phyloP scores from a whole-genome alignment of 2,113 vertebrate species.

The Miniopterus natalensis region DNA sequence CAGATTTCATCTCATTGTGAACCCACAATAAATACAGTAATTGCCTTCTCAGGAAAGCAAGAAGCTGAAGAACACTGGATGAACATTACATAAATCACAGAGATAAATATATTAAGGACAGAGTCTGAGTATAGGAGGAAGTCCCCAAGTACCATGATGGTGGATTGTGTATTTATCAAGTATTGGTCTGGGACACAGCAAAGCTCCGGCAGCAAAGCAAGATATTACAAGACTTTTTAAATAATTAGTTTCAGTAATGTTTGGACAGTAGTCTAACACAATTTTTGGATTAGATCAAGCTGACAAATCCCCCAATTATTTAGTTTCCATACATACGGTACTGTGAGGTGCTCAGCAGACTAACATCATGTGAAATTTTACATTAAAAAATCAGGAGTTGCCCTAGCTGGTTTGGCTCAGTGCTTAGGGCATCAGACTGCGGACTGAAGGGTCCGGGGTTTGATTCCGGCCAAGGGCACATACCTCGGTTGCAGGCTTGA shows the following conservation, averaged over 20 bases:
- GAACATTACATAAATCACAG: neutral
- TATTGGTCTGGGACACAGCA: neutral
- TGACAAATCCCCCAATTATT: slow-evolving; percentile 60
- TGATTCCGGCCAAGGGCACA: too few relatives aligned
- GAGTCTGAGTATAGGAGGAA: neutral
- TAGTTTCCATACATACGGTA: neutral
- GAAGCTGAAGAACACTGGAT: neutral
- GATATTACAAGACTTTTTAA: neutral
- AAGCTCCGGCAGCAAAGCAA: neutral
- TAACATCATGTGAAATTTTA: slow-evolving; percentile 66
- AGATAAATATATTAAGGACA: neutral
- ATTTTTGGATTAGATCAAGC: slow-evolving; percentile 61
- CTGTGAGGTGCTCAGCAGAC: neutral
- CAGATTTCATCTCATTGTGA: neutral
- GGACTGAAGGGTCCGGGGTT: too few relatives aligned
- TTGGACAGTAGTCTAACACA: slow-evolving; percentile 26
- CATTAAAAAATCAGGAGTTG: slow-evolving; percentile 42
- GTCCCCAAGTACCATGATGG: too few relatives aligned
- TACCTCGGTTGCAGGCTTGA: too few relatives aligned
- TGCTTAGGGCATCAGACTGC: too few relatives aligned
- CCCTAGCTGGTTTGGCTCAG: too few relatives aligned
- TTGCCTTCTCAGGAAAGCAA: neutral
- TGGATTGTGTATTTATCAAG: neutral
- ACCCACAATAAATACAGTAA: neutral
- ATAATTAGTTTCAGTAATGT: slow-evolving; percentile 57